These are phyloP conservation scores for Pangasius sanitwongsei DNA, from an alignment of 2,797 vertebrate genomes.

Conservation along the genomic window DNA sequence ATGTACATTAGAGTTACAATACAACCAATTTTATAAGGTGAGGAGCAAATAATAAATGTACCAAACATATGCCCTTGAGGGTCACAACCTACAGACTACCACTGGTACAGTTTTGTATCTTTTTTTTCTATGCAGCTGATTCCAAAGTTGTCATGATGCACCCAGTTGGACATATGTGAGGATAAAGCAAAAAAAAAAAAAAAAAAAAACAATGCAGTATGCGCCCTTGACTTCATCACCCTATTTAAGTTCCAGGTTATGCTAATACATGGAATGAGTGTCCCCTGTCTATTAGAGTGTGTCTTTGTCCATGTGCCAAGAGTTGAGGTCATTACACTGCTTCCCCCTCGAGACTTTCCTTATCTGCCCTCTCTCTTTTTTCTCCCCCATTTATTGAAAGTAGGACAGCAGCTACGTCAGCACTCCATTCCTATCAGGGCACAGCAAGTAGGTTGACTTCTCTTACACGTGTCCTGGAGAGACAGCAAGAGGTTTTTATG, in stretches of 20 bases:
- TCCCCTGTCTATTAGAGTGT: conserved; percentile 40
- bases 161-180: not conserved
- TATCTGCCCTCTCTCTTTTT: conserved; percentile 32
- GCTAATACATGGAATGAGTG: conserved; percentile 23
- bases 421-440: conserved; percentile 7
- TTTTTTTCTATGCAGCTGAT: not conserved
- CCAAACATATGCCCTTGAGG: not conserved
- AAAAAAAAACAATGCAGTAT: not conserved
- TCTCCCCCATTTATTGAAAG: conserved; percentile 32
- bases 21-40: not conserved
- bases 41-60: not conserved
- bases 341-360: conserved; percentile 15
- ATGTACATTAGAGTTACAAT: not conserved
- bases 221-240: not conserved
- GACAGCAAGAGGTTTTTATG: not conserved
- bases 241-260: conserved; percentile 39
- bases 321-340: conserved; percentile 32
- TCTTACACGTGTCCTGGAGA: not conserved
- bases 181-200: not conserved
- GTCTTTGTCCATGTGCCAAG: conserved; percentile 36
- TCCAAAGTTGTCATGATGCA: too few species aligned
- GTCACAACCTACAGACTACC: not conserved
- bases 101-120: not conserved
- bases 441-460: conserved; percentile 1
- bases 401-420: conserved; percentile 9